Conservation (phyloP, 1,140 invertebrate genomes). For the Ceratitis capitata region DNA sequence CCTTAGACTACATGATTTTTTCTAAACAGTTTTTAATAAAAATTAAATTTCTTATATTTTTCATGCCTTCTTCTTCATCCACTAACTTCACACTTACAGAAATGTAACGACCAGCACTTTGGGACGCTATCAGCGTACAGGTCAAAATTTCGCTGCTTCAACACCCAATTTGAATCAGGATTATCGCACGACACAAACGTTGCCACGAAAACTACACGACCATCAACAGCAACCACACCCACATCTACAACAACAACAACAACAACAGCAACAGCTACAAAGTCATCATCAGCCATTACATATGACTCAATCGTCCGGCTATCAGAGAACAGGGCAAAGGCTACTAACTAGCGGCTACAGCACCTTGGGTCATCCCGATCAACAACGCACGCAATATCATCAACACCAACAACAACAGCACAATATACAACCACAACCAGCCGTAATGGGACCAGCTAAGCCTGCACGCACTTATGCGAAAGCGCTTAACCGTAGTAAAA, state of each 20-base stretch:
- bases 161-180: slow-evolving; percentile 66
- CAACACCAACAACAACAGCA: slow-evolving; percentile 59
- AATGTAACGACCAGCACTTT: slow-evolving; percentile 68
- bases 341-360: slow-evolving; percentile 26
- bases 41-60: no score
- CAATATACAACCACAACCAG: slow-evolving; percentile 58
- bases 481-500: slow-evolving; percentile 81
- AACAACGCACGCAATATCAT: slow-evolving; percentile 2
- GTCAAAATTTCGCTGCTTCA: slow-evolving; percentile 69
- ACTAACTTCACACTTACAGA: slow-evolving; percentile 6
- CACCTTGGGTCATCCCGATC: slow-evolving; percentile 33
- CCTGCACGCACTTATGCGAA: slow-evolving; percentile 77
- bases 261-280: slow-evolving; percentile 55
- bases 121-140: slow-evolving; percentile 81
- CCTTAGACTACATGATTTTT: no score
- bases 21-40: no score
- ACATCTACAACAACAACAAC: slow-evolving; percentile 51
- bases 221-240: slow-evolving; percentile 65
- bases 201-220: slow-evolving; percentile 77
- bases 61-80: no score
- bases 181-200: slow-evolving; percentile 78
- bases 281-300: neutral
- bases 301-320: neutral
- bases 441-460: slow-evolving; percentile 71
- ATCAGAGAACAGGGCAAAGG: neutral